phyloP scores from a whole-genome alignment of 2,888 invertebrate species.

The Vesta saturnalis region DNA sequence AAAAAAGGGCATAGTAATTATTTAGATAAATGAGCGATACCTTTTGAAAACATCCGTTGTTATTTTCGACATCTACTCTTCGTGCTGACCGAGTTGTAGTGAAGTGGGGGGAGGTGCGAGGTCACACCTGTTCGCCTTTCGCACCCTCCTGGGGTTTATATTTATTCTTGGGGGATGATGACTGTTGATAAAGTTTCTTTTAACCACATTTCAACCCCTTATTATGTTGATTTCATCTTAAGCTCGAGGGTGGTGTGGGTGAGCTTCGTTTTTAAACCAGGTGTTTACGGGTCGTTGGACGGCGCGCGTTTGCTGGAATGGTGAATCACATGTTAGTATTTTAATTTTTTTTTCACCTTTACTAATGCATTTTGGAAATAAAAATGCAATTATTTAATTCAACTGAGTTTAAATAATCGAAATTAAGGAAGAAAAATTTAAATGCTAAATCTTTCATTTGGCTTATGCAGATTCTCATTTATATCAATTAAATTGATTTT shows the following conservation, averaged over 20 bases:
- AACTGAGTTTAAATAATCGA: neutral
- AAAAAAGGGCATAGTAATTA: conserved; percentile 43
- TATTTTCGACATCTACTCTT: conserved; percentile 57
- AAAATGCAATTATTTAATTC: neutral
- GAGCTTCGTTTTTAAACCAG: conserved; percentile 70
- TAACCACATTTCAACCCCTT: conserved; percentile 28
- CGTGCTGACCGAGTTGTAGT: conserved; percentile 51
- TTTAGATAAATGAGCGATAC: conserved; percentile 55
- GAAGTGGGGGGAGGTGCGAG: conserved; percentile 50
- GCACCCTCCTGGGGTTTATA: conserved; percentile 51
- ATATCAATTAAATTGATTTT: too few species aligned
- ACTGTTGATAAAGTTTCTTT: conserved; percentile 27
- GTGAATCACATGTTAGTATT: conserved; percentile 51
- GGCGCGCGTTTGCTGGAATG: conserved; percentile 48
- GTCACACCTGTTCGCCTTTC: conserved; percentile 59
- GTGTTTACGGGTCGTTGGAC: conserved; percentile 64
- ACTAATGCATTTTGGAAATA: neutral
- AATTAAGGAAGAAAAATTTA: neutral
- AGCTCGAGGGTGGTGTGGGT: conserved; percentile 67
- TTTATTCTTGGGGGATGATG: conserved; percentile 32
- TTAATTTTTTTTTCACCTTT: conserved; percentile 29
- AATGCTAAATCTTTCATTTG: neutral
- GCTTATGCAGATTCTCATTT: too few species aligned
- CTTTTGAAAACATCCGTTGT: conserved; percentile 54
- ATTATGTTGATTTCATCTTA: conserved; percentile 44